A percentile compares a stretch with the other conserved stretches of the same genome.
Conservation (phyloP, 2,797 vertebrate species). For the Craterocephalus amniculus region DNA sequence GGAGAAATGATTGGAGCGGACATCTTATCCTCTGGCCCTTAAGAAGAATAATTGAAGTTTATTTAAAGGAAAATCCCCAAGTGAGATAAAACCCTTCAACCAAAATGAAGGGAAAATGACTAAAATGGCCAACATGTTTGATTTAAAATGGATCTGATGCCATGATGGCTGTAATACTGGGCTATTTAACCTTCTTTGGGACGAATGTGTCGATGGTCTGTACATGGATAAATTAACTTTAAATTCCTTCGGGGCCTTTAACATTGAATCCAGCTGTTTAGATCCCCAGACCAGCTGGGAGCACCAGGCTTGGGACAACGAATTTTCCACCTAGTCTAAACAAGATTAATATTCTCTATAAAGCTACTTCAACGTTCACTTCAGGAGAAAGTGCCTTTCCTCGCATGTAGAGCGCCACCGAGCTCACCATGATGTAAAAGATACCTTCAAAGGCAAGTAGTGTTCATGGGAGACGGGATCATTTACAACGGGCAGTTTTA, state of each 20-base stretch:
- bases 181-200: background rate
- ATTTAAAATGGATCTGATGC: background rate
- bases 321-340: background rate
- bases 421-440: background rate
- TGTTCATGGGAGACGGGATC: background rate
- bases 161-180: background rate
- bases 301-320: slow-evolving; percentile 2
- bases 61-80: background rate
- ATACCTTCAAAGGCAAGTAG: slow-evolving; percentile 1
- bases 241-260: background rate
- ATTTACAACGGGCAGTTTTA: background rate
- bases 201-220: background rate
- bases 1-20: too few relatives aligned
- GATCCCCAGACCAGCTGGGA: slow-evolving; percentile 70
- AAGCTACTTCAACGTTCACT: slow-evolving; percentile 1
- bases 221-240: slow-evolving; percentile 7
- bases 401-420: background rate
- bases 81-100: background rate
- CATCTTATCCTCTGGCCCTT: too few relatives aligned
- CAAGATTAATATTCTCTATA: background rate
- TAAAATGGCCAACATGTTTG: background rate
- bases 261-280: background rate
- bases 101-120: background rate
- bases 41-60: too few relatives aligned
- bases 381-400: background rate